Evolutionary conservation across 1,140 invertebrate genomes (phyloP).

Genomic region (Glossosoma conforme): DNA sequence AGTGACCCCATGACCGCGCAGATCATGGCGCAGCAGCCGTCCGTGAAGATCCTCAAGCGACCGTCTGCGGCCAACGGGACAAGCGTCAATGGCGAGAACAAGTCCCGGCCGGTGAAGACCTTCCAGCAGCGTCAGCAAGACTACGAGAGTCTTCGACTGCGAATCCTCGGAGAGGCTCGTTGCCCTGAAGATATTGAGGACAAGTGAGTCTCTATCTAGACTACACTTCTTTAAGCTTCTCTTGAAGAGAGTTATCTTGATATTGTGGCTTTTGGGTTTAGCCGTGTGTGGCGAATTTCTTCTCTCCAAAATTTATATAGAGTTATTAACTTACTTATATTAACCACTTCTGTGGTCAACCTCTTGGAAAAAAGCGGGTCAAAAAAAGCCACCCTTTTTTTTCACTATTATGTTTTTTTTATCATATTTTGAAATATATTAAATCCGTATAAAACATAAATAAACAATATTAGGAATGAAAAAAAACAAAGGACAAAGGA

Average conservation of each 20-base stretch:
- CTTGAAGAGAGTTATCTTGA: too few relatives aligned
- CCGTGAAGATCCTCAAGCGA: constrained; percentile 77
- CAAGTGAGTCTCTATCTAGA: constrained; percentile 51
- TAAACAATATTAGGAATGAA: too few relatives aligned
- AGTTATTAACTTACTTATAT: constrained; percentile 3
- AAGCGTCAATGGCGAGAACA: constrained; percentile 52
- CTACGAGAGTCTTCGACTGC: constrained; percentile 76
- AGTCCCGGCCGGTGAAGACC: constrained; percentile 71
- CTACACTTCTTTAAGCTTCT: neutral
- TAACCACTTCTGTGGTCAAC: too few relatives aligned
- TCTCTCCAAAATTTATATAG: too few relatives aligned
- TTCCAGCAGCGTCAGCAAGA: constrained; percentile 82
- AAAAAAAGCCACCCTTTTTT: too few relatives aligned
- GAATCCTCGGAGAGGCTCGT: constrained; percentile 76
- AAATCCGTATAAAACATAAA: too few relatives aligned
- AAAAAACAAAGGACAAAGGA: too few relatives aligned
- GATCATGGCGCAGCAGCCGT: constrained; percentile 48
- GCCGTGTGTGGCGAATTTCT: too few relatives aligned
- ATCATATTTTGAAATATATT: constrained; percentile 30
- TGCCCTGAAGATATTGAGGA: constrained; percentile 67
- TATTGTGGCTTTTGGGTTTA: too few relatives aligned
- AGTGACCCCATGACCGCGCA: constrained; percentile 10
- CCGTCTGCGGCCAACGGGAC: constrained; percentile 43
- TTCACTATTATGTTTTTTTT: constrained; percentile 11
- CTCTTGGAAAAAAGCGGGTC: too few relatives aligned